Base-by-base conservation (phyloP, 2,113 vertebrate genomes). In the Ctenodactylus gundi region DNA sequence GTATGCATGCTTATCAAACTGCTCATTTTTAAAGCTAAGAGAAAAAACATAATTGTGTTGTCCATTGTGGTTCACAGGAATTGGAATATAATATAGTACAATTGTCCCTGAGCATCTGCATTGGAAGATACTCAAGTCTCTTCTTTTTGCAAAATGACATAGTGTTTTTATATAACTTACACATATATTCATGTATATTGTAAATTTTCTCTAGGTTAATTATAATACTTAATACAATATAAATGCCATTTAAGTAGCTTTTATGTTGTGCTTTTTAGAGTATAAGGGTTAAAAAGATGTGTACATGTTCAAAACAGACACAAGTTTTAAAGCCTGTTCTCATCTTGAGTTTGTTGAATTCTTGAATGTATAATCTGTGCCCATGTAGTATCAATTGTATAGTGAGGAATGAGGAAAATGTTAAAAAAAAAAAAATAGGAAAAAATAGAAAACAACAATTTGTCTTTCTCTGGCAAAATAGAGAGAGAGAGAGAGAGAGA, bases 381-480 rank as follows among this genome's bases (percentile, higher is more conserved):
- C 31, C 62, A 49, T 18, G 17, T 7, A 84, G 13, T 41, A 4
- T 13, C 58, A 23, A 25, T 7, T 75, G n/a, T n/a, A 2, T 44
- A 88, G n/a, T 88, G 88, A 67, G 89, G 31, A 57, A n/a, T n/a
- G 18, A 62, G 70, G 17, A 60, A 25, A 92, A 70, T n/a, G 58
- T 36, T n/a, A n/a, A n/a, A 78, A 20, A 72, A 77, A 93, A 60
- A 68, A 15, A 82, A 93, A 90, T 5, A 77, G 92, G 55, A 68
- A 15, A 82, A 93, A 90, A 4, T 73, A 34, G 60, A 78, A 83
- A 89, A 77, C 73, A 11, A 73, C 4, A 65, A 51, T 34, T 73
- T 65, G 27, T 73, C 34, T 88, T 67, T 34, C 49, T 58, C 39
- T 67, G n/a, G 14, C 23, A 65, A 49, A 82, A 85, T 8, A 75